Base-by-base conservation (phyloP, 2,113 vertebrate species). In the Oxyruncus cristatus region DNA sequence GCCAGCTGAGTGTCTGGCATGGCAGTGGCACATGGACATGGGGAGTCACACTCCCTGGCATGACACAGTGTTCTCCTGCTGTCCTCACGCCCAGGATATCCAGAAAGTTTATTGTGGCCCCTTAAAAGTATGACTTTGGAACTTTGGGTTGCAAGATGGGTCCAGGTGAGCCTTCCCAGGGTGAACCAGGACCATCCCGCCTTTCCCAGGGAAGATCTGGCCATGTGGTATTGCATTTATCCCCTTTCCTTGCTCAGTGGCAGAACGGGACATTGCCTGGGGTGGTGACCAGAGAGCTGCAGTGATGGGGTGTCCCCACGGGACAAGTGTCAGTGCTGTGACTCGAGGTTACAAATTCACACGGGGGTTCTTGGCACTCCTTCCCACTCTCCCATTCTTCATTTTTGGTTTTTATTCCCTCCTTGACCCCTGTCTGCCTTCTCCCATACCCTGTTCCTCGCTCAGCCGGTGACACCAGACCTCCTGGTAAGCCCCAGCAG, bases 401-500 rank as follows among this genome's bases (percentile, higher is more conserved):
- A 42, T 10, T 14, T 21, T 39, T 35, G 72, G 18, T 18, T 61
- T 88, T 58, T 39, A 12, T 76, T 41, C 42, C 32, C 73, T 65
- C 59, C 47, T 80, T 12, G 2, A 58, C 23, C 14, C 74, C 44
- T 9, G 22, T 9, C 89, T 72, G n/a, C 37, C 41, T 61, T 77
- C 15, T 91, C 42, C 63, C 49, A 70, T 15, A 4, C 55, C 27
- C 70, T 79, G 53, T 11, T 89, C 49, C 65, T 44, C 6, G 1
- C 27, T 59, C 77, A 98, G 98, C 98, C 98, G 0, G 56, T 98
- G 82, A 97, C 96, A 3, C 98, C 98, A 75, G 98, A 98, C 58
- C 98, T 98, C 53, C 95, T 98, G 96, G 98, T 98, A 92, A 98
- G 97, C 56, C 98, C 98, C 86, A 98, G 97, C 73, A 98, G 98